Evolutionary conservation across 2,797 vertebrate genomes (phyloP), one percentile per base, ranked within the genome.

Genomic region (Crypturellus tataupa): DNA sequence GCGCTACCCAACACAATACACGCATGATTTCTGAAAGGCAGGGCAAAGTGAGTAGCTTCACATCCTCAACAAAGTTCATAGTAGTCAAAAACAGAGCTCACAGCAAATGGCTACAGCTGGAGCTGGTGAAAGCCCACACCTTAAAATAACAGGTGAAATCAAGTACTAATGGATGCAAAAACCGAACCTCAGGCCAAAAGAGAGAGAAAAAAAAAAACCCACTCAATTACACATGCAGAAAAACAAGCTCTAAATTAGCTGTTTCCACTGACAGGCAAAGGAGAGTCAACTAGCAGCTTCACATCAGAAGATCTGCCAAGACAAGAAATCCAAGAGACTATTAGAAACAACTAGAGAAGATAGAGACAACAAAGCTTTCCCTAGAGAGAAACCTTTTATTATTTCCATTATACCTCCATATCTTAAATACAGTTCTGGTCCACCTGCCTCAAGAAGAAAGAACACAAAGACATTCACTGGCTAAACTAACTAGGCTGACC

Each of bases 1-100:
- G 25, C 24, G 35, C 25, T 24, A 44, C 16, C 27, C 67, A 35
- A 44, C 33, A 72, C 16, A 51, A 78, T 0, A 0, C 8, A 62
- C 5, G 1, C 0, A 0, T 1, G 2, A 51, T 44, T 85, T 85
- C 31, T 20, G 31, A 64, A 31, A 35, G 80, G 37, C 6, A 10
- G 42, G 1, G 1, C 21, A 49, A 15, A 70, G 2, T 27, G 18
- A 87, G 51, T 9, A 53, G 31, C 6, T 58, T 31, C 2, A 18
- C 6, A 29, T 53, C 51, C 25, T 53, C 27, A 27, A 27, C 12
- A 9, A 29, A 53, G 83, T 12, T 72, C 31, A 16, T 59, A 27
- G 39, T 25, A 81, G 19, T 20, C 31, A 80, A 29, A 73, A 75
- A 5, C 6, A 60, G n/a, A 81, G 46, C 33, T 90, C 49, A 25